Evolutionary conservation across 1,140 invertebrate species (phyloP).

Genomic region (Polypedilum vanderplanki): DNA sequence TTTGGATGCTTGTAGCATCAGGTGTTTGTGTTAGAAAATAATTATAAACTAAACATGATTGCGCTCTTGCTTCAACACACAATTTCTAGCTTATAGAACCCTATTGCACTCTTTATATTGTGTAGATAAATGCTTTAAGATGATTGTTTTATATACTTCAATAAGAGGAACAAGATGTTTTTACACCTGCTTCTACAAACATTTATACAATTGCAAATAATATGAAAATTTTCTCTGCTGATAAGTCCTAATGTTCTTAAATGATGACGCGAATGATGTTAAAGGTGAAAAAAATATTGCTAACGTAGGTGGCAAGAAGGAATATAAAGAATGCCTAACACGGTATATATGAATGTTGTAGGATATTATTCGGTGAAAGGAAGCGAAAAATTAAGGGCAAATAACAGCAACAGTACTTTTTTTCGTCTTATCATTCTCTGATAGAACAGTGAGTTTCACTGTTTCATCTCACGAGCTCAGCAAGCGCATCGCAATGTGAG

Average conservation of each 20-base stretch:
- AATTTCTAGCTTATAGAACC: no score
- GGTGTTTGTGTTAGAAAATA: not conserved
- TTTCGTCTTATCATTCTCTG: not conserved
- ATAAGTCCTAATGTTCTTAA: no score
- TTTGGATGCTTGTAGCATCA: not conserved
- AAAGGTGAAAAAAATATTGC: no score
- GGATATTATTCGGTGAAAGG: slow-evolving; percentile 20
- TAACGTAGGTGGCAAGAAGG: not conserved
- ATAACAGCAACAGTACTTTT: not conserved
- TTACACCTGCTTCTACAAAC: no score
- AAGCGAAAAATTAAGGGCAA: slow-evolving; percentile 28
- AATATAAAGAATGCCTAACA: not conserved
- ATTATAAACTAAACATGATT: slow-evolving; percentile 2
- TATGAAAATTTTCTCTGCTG: no score
- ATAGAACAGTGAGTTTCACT: not conserved
- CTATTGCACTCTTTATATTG: no score
- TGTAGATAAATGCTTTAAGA: not conserved
- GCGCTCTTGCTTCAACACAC: not conserved
- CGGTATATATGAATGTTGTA: not conserved
- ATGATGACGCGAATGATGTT: no score
- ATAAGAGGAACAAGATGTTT: no score
- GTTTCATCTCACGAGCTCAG: not conserved
- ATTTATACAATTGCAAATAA: no score
- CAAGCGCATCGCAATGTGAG: not conserved
- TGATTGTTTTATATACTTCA: no score